Evolutionary conservation across 2,113 vertebrate genomes (phyloP), one percentile per base, ranked within the genome.

Genomic region (Phalacrocorax brasilianus): DNA sequence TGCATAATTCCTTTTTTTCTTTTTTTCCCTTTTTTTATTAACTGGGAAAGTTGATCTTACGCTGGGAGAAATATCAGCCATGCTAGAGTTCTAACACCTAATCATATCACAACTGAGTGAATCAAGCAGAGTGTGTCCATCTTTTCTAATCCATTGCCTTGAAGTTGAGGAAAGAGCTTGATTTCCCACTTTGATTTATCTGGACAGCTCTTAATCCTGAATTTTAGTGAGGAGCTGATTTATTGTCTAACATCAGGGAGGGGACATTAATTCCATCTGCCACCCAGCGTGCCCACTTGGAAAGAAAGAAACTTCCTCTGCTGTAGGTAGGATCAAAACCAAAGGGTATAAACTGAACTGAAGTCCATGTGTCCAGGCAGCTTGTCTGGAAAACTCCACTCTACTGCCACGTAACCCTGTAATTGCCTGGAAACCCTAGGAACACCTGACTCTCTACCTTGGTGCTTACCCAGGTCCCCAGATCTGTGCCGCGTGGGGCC

Each of bases 291-390:
- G 83, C 65, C 44, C 11, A 0, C 45, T 75, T 65, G n/a, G 47
- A 84, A 94, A 94, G 61, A 93, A 92, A 89, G 85, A 89, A 95
- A n/a, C 61, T 30, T 93, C 62, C 90, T 92, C 89, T 96, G 95
- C 96, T 94, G 89, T 95, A 97, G 89, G 86, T 97, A 87, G 85
- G 80, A 87, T 95, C 91, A 94, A 89, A 94, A 89, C 91, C 73
- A 40, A 89, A 70, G 83, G n/a, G 18, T 72, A 63, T 71, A 93
- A 95, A 89, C 59, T 3, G 23, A 76, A 66, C 74, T 72, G 84
- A 95, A 89, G 77, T 49, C 62, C 35, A 14, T 95, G 71, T 82
- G 84, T 75, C 75, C 0, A 1, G 62, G 40, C 52, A 73, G 40
- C 58, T 89, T 45, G 45, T 68, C 62, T 89, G 73, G 33, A 87